phyloP scores from a whole-genome alignment of 2,888 invertebrate species.

The Allophyes oxyacanthae region DNA sequence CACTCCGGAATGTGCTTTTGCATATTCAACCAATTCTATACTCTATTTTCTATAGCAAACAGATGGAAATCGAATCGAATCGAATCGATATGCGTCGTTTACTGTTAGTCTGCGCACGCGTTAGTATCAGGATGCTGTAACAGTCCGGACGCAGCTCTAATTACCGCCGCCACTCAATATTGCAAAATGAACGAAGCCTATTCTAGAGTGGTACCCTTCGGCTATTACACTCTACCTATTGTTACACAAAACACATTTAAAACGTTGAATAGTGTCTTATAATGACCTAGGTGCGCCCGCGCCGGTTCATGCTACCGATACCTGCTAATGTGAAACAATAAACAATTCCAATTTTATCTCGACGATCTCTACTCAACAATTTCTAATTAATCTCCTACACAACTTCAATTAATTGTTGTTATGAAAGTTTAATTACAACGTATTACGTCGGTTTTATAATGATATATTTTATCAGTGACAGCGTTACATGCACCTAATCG shows the following conservation, averaged over 20 bases:
- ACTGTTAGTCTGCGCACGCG: constrained; percentile 62
- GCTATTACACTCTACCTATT: constrained; percentile 79
- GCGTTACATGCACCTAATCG: constrained; percentile 66
- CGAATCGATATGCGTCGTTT: constrained; percentile 46
- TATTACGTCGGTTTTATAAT: constrained; percentile 62
- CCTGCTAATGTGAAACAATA: constrained; percentile 72
- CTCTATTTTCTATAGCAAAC: constrained; percentile 30
- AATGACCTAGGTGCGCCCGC: constrained; percentile 81
- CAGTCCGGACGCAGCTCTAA: constrained; percentile 84
- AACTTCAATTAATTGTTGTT: constrained; percentile 79
- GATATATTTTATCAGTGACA: constrained; percentile 69
- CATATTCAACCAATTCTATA: constrained; percentile 45
- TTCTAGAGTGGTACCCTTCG: constrained; percentile 76
- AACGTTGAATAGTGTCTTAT: constrained; percentile 72
- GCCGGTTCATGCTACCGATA: constrained; percentile 60
- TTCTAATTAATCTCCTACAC: constrained; percentile 83
- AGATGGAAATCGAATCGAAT: constrained; percentile 34
- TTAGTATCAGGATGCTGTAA: constrained; percentile 88
- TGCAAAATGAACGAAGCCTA: constrained; percentile 83
- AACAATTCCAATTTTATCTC: constrained; percentile 75
- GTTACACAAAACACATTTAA: constrained; percentile 80
- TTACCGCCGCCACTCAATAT: constrained; percentile 85
- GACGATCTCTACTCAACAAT: constrained; percentile 71
- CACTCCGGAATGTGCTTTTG: constrained; percentile 56
- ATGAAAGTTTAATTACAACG: constrained; percentile 81